Evolutionary conservation across 2,888 invertebrate species (phyloP).

Genomic region (Archips xylosteana): DNA sequence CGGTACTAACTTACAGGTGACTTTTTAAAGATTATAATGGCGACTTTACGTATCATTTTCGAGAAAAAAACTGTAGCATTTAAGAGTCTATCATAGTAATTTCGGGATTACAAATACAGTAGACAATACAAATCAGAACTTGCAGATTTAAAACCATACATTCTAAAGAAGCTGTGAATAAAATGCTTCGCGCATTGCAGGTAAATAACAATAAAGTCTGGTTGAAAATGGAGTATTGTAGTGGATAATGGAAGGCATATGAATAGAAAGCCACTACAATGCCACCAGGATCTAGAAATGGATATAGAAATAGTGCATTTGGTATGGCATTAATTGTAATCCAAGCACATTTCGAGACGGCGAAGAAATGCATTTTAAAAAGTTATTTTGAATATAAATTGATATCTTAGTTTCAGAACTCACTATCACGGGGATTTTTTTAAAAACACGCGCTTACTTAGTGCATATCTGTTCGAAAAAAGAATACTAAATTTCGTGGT

Average conservation of each 20-base stretch:
- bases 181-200: neutral
- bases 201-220: constrained; percentile 4
- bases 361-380: neutral
- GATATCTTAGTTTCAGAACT: too few species aligned
- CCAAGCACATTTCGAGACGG: neutral
- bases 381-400: too few species aligned
- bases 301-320: constrained; percentile 10
- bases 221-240: constrained; percentile 12
- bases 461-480: too few species aligned
- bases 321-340: neutral
- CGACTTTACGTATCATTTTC: too few species aligned
- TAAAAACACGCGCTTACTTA: too few species aligned
- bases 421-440: too few species aligned
- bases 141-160: neutral
- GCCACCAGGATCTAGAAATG: neutral
- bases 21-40: too few species aligned
- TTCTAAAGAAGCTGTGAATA: neutral
- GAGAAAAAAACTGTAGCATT: too few species aligned
- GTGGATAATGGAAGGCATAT: constrained; percentile 9
- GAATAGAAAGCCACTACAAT: constrained; percentile 22
- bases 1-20: too few species aligned
- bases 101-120: too few species aligned
- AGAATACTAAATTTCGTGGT: too few species aligned
- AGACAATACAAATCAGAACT: neutral
- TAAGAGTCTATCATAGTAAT: too few species aligned